Evolutionary conservation across 2,797 vertebrate genomes (phyloP).

Genomic region (Crenichthys baileyi): DNA sequence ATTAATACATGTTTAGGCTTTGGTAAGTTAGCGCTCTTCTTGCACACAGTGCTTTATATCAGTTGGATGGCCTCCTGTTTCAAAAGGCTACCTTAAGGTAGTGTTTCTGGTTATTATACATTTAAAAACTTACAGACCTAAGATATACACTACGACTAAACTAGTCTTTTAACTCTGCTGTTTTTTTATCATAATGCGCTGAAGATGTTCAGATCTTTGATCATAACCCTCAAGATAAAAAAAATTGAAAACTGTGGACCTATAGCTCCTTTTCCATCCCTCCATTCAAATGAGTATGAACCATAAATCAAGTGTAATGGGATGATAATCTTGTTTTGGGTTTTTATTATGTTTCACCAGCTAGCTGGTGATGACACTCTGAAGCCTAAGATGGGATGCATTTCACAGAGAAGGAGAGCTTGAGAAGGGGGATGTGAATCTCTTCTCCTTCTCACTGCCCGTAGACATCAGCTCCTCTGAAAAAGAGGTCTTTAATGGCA

Average conservation of each 20-base stretch:
- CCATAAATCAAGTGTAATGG: slow-evolving; percentile 40
- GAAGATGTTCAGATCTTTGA: slow-evolving; percentile 25
- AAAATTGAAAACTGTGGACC: slow-evolving; percentile 13
- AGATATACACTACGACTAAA: slow-evolving; percentile 37
- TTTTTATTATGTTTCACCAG: slow-evolving; percentile 50
- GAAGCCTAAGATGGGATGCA: slow-evolving; percentile 37
- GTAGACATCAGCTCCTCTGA: slow-evolving; percentile 58
- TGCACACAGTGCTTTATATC: slow-evolving; percentile 29
- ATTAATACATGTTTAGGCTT: slow-evolving; percentile 51
- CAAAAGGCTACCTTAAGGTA: slow-evolving; percentile 36
- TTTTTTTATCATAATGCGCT: slow-evolving; percentile 41
- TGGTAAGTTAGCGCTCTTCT: slow-evolving; percentile 45
- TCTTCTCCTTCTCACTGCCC: slow-evolving; percentile 57
- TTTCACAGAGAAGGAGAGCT: slow-evolving; percentile 18
- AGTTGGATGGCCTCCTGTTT: slow-evolving; percentile 41
- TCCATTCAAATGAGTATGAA: slow-evolving; percentile 33
- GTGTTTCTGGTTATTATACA: slow-evolving; percentile 53
- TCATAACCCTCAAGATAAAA: slow-evolving; percentile 54
- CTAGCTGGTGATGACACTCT: slow-evolving; percentile 46
- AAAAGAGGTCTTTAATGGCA: slow-evolving; percentile 60
- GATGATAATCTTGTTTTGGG: slow-evolving; percentile 25
- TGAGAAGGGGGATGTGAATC: slow-evolving; percentile 26
- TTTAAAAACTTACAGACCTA: slow-evolving; percentile 33
- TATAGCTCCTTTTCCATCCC: slow-evolving; percentile 36
- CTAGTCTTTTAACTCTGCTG: slow-evolving; percentile 4